Conservation (phyloP, 2,113 vertebrate species). For the Hippotragus niger region DNA sequence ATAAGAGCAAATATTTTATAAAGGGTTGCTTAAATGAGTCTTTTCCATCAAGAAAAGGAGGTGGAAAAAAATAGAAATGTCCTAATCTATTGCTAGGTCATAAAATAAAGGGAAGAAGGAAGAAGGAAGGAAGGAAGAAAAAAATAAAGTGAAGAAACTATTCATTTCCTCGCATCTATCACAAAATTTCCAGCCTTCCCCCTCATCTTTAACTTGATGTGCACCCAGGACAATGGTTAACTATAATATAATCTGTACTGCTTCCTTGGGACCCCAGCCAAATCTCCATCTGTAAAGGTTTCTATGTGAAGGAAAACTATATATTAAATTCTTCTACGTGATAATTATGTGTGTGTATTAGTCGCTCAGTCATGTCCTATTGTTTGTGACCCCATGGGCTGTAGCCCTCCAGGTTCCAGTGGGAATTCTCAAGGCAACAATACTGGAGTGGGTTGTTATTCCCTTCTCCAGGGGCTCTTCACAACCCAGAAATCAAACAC, state of each 20-base stretch:
- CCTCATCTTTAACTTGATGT: neutral
- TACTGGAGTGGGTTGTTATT: neutral
- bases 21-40: neutral
- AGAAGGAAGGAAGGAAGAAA: neutral
- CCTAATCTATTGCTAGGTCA: neutral
- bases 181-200: neutral
- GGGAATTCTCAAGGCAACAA: neutral
- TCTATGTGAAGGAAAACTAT: neutral
- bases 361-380: neutral
- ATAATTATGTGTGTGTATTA: neutral
- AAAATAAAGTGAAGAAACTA: neutral
- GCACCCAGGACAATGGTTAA: accelerated
- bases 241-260: neutral
- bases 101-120: neutral
- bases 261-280: neutral
- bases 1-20: neutral
- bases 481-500: neutral
- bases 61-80: neutral
- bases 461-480: neutral
- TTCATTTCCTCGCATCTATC: neutral
- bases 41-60: neutral
- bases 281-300: neutral
- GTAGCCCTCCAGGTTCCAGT: neutral
- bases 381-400: neutral
- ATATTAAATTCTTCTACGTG: neutral